Evolutionary conservation across 2,797 vertebrate species (phyloP).

Genomic region (Ispidina picta): DNA sequence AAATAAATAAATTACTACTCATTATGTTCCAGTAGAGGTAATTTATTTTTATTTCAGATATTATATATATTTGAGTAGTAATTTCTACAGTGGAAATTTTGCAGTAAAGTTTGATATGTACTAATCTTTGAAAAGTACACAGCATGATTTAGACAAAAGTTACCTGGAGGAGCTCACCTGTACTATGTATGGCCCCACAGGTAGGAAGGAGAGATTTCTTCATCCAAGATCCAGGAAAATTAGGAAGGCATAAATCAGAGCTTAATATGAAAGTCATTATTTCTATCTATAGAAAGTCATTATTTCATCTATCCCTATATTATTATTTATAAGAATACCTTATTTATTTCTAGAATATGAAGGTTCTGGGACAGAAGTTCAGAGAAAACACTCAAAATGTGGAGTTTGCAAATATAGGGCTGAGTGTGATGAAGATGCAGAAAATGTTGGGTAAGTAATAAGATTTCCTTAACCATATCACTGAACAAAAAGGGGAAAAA

Average conservation of each 20-base stretch:
- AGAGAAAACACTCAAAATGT: constrained; percentile 92
- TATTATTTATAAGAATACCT: neutral
- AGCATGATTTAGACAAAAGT: neutral
- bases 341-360: constrained; percentile 81
- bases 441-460: constrained; percentile 90
- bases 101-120: neutral
- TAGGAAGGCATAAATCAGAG: neutral
- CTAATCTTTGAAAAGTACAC: neutral
- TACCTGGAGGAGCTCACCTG: neutral
- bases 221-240: neutral
- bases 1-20: no score
- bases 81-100: neutral
- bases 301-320: neutral
- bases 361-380: constrained; percentile 87
- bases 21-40: no score
- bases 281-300: neutral
- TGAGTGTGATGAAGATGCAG: constrained; percentile 94
- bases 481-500: neutral
- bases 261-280: neutral
- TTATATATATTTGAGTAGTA: neutral
- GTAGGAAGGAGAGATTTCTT: neutral
- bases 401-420: constrained; percentile 94
- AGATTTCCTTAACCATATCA: neutral
- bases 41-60: no score
- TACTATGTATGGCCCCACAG: neutral